phyloP scores from a whole-genome alignment of 2,888 invertebrate species.

The Anarsia innoxiella region DNA sequence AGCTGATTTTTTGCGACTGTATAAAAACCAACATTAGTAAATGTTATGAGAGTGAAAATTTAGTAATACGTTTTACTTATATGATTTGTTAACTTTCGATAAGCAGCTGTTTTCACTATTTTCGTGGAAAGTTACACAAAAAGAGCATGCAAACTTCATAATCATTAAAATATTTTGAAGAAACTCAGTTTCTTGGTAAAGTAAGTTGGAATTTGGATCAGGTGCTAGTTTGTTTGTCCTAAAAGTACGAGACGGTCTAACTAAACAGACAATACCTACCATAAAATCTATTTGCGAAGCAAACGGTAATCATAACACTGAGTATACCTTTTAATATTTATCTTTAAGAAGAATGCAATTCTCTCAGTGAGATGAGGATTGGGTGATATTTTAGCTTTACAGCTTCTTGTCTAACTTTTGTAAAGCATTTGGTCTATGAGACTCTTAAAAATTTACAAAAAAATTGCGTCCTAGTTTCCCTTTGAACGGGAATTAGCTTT shows the following conservation, averaged over 20 bases:
- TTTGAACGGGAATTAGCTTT: no score
- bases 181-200: constrained; percentile 1
- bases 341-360: constrained; percentile 46
- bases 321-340: constrained; percentile 43
- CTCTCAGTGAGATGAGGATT: constrained; percentile 53
- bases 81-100: no score
- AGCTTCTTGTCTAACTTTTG: constrained; percentile 55
- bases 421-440: constrained; percentile 52
- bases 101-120: no score
- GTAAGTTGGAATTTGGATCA: constrained; percentile 14
- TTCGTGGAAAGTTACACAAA: no score
- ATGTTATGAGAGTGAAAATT: not conserved
- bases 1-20: not conserved
- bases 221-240: constrained; percentile 34
- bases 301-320: constrained; percentile 35
- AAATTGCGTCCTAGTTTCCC: constrained; percentile 26
- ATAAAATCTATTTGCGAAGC: constrained; percentile 60
- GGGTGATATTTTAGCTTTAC: constrained; percentile 73
- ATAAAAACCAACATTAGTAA: no score
- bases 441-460: constrained; percentile 31
- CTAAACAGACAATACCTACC: constrained; percentile 62
- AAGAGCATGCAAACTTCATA: not conserved
- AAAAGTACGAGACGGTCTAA: constrained; percentile 43
- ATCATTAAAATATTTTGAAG: not conserved
- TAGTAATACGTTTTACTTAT: not conserved